Percentiles rank a stretch among this genome's conserved stretches.
phyloP scores from a whole-genome alignment of 2,797 vertebrate species.

The Oryzias sinensis region DNA sequence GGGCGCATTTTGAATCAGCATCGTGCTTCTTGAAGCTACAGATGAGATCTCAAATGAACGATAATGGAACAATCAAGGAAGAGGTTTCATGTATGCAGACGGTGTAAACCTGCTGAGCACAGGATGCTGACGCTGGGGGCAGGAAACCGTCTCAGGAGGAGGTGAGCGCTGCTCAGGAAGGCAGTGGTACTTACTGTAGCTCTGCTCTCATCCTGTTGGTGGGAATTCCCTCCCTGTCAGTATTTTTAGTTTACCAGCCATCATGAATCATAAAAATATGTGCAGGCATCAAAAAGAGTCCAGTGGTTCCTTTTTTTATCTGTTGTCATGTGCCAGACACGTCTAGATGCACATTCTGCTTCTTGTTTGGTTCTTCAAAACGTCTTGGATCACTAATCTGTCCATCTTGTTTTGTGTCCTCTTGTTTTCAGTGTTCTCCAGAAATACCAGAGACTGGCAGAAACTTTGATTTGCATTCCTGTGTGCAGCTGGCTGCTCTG shows the following conservation, averaged over 20 bases:
- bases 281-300: background rate
- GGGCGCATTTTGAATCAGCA: background rate
- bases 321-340: slow-evolving; percentile 3
- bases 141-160: slow-evolving; percentile 62
- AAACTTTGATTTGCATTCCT: slow-evolving; percentile 40
- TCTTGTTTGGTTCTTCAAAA: slow-evolving; percentile 7
- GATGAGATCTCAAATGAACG: background rate
- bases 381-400: background rate
- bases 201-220: slow-evolving; percentile 33
- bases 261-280: slow-evolving; percentile 12
- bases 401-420: no score
- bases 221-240: slow-evolving; percentile 48
- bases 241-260: slow-evolving; percentile 53
- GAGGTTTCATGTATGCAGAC: slow-evolving; percentile 5
- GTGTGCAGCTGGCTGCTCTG: slow-evolving; percentile 30
- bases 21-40: background rate
- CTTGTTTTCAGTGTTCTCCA: slow-evolving; percentile 8
- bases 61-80: slow-evolving; percentile 15
- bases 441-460: slow-evolving; percentile 32
- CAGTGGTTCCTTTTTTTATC: background rate
- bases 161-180: slow-evolving; percentile 59
- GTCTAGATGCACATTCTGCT: background rate
- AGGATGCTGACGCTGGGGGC: slow-evolving; percentile 50
- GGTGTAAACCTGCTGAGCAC: slow-evolving; percentile 26
- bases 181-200: slow-evolving; percentile 29